phyloP scores from a whole-genome alignment of 2,888 invertebrate genomes.

The Synanthedon tipuliformis region DNA sequence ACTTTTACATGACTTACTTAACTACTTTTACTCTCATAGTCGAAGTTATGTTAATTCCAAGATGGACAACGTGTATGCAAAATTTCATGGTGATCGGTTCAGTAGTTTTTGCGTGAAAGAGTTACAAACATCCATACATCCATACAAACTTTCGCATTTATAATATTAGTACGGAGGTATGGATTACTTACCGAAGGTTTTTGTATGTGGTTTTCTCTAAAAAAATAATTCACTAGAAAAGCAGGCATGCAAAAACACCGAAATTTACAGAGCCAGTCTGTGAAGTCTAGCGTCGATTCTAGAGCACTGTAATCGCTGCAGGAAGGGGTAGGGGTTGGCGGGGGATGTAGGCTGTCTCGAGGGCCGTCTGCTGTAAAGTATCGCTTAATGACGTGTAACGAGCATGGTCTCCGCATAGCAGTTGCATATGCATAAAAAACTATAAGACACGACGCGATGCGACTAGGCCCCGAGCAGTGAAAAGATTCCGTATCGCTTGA shows the following conservation, averaged over 20 bases:
- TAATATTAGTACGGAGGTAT: too few species aligned
- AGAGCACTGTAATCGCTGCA: constrained; percentile 9
- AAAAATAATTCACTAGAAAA: neutral
- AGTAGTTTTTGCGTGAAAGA: too few species aligned
- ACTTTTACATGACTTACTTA: too few species aligned
- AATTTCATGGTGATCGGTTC: too few species aligned
- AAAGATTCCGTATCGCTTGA: constrained; percentile 15
- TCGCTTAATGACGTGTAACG: constrained; percentile 71
- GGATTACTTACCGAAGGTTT: too few species aligned
- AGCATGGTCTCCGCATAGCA: constrained; percentile 46
- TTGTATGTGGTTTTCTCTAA: too few species aligned
- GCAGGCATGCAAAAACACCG: neutral
- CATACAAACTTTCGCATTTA: too few species aligned
- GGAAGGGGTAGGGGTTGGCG: constrained; percentile 23
- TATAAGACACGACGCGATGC: constrained; percentile 6
- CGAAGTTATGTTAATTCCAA: too few species aligned
- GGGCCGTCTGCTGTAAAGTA: constrained; percentile 69
- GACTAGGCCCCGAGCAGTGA: constrained; percentile 12
- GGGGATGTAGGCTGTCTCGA: constrained; percentile 57
- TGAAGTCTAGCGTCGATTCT: neutral
- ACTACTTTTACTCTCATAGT: too few species aligned
- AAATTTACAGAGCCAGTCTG: neutral
- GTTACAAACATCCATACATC: too few species aligned
- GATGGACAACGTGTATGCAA: too few species aligned
- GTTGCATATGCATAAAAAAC: constrained; percentile 40